Evolutionary conservation across 2,797 vertebrate species (phyloP).

Genomic region (Megaceryle alcyon): DNA sequence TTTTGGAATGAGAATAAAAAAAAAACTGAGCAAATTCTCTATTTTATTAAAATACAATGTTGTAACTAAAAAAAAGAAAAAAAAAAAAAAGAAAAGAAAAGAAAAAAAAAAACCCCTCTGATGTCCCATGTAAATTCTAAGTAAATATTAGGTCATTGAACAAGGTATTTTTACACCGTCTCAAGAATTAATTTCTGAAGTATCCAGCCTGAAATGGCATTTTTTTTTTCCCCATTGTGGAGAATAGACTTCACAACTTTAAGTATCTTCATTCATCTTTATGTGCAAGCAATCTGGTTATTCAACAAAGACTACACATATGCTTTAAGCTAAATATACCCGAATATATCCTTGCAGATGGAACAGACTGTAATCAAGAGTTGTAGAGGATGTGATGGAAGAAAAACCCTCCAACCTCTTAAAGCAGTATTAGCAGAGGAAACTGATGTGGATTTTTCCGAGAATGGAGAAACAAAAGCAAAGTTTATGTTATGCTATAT

Average conservation of each 20-base stretch:
- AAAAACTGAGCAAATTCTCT: background rate
- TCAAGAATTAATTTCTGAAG: background rate
- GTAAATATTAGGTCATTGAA: background rate
- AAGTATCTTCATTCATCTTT: background rate
- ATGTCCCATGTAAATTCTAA: background rate
- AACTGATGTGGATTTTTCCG: background rate
- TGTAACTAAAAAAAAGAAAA: background rate
- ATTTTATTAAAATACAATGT: background rate
- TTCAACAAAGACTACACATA: background rate
- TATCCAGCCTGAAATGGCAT: background rate
- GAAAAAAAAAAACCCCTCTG: too few relatives aligned
- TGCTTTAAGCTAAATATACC: background rate
- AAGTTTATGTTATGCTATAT: background rate
- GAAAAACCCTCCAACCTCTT: background rate
- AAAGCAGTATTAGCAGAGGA: background rate
- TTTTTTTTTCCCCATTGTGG: background rate
- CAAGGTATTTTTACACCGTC: background rate
- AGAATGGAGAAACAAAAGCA: background rate
- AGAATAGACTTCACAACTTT: background rate
- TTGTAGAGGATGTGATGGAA: background rate
- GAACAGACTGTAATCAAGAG: background rate
- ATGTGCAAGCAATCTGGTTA: background rate
- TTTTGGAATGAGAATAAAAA: rapidly evolving
- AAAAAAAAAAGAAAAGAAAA: too few relatives aligned
- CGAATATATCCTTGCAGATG: background rate